Conservation (phyloP, 2,113 vertebrate genomes). For the Sinocyclocheilus rhinocerous region DNA sequence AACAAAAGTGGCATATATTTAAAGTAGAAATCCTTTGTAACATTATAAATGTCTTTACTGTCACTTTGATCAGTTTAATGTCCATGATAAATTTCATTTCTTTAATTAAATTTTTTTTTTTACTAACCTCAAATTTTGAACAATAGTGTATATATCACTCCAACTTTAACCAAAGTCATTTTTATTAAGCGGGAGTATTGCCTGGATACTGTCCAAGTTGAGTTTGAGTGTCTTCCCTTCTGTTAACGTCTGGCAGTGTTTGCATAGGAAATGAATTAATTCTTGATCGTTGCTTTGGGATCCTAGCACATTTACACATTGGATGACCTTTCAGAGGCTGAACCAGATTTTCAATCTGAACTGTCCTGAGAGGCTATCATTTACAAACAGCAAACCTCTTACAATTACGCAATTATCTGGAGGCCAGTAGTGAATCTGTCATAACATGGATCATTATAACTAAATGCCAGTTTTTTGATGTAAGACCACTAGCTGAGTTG, state of each 20-base stretch:
- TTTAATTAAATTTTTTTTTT: neutral
- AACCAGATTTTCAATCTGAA: neutral
- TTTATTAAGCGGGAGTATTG: neutral
- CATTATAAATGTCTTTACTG: neutral
- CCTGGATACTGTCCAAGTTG: neutral
- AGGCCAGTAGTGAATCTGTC: slow-evolving; percentile 11
- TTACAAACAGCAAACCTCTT: neutral
- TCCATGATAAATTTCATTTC: neutral
- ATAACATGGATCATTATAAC: neutral
- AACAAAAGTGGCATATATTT: neutral
- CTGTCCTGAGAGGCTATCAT: neutral
- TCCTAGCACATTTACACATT: neutral
- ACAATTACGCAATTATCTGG: neutral
- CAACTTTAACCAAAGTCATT: neutral
- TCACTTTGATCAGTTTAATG: neutral
- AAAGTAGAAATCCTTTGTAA: neutral
- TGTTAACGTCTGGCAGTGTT: neutral
- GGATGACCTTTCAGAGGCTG: slow-evolving; percentile 6
- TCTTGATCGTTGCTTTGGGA: neutral
- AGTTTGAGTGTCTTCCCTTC: neutral
- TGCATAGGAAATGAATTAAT: neutral
- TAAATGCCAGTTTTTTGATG: neutral
- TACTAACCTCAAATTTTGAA: neutral
- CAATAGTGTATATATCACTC: neutral
- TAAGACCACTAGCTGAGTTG: neutral